These are phyloP conservation scores for Mesorhabditis belari DNA, from an alignment of 2,888 invertebrate genomes.

Conservation along the genomic window DNA sequence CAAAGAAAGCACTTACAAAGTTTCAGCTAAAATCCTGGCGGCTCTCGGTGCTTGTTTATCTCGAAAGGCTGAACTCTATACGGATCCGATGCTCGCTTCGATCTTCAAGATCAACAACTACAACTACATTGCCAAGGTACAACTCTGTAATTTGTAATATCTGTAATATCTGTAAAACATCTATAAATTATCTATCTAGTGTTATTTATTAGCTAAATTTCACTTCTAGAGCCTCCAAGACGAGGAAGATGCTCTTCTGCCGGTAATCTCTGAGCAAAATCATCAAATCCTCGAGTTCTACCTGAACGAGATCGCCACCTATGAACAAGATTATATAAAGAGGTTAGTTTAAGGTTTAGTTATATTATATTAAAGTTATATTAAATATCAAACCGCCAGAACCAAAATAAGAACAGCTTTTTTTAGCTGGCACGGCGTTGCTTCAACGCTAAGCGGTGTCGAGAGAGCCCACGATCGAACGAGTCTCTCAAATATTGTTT, in stretches of 20 bases:
- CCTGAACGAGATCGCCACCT: conserved; percentile 34
- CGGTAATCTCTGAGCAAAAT: conserved; percentile 36
- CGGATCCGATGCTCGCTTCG: neutral
- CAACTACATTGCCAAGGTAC: conserved; percentile 39
- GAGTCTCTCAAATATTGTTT: neutral
- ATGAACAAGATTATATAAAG: conserved; percentile 34
- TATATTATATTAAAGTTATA: no score
- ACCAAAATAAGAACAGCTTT: no score
- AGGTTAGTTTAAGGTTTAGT: conserved; percentile 7
- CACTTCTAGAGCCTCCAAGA: conserved; percentile 17
- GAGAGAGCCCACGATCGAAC: conserved; percentile 6
- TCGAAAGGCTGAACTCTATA: conserved; percentile 7
- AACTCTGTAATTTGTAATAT: conserved; percentile 1
- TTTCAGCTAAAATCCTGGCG: conserved; percentile 25
- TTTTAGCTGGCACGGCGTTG: conserved; percentile 33
- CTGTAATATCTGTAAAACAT: neutral
- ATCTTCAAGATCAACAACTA: conserved; percentile 23
- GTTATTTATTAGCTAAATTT: no score
- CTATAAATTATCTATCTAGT: neutral
- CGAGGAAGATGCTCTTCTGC: conserved; percentile 30
- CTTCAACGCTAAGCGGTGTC: conserved; percentile 14
- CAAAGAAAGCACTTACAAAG: no score
- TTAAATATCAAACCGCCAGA: no score
- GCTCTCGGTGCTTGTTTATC: conserved; percentile 23
- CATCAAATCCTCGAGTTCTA: conserved; percentile 38